Conservation (phyloP, 2,888 invertebrate genomes). For the Muscina levida region DNA sequence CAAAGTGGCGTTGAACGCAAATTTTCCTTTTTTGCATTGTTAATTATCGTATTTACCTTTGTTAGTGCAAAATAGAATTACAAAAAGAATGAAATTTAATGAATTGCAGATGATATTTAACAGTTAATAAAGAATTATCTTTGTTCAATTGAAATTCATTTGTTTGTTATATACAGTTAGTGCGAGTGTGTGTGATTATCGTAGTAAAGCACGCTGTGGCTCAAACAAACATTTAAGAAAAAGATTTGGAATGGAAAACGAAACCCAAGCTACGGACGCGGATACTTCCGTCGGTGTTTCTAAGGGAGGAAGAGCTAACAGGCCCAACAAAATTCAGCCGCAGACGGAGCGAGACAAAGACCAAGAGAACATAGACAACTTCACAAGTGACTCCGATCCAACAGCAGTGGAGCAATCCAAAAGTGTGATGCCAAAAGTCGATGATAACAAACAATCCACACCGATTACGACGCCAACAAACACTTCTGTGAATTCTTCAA, state of each 20-base stretch:
- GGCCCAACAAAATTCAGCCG: not conserved
- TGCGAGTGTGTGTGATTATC: not conserved
- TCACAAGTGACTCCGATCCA: not conserved
- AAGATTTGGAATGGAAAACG: conserved; percentile 9
- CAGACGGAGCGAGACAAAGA: not conserved
- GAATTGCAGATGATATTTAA: no score
- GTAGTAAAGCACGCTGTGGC: conserved; percentile 15
- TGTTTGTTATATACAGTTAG: not conserved
- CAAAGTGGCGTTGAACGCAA: conserved; percentile 55
- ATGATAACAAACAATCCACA: conserved; percentile 36
- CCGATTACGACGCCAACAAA: conserved; percentile 24
- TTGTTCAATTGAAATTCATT: no score
- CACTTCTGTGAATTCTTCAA: conserved; percentile 60
- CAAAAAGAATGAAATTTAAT: not conserved
- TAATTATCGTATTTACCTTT: not conserved
- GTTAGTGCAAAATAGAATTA: conserved; percentile 12
- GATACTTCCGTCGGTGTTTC: not conserved
- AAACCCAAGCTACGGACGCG: conserved; percentile 1
- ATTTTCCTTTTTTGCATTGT: conserved; percentile 11
- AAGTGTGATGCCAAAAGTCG: conserved; percentile 15
- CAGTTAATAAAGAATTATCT: no score
- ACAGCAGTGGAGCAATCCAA: not conserved
- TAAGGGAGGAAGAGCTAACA: not conserved
- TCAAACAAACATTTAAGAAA: not conserved
- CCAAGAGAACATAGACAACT: conserved; percentile 14